phyloP scores from a whole-genome alignment of 2,888 invertebrate species.

The Agrilus cyanescens region DNA sequence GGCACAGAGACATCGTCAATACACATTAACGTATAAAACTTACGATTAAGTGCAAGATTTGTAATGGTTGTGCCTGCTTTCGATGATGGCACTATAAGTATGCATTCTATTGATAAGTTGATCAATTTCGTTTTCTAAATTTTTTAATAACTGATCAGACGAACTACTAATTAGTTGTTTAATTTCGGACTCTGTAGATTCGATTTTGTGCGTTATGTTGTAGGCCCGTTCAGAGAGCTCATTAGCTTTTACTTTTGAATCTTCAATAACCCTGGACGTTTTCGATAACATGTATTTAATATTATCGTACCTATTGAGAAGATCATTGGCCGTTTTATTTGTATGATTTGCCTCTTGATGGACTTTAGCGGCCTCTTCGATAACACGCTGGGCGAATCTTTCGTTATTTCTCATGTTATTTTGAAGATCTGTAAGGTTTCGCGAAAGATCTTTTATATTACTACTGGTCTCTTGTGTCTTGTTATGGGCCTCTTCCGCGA shows the following conservation, averaged over 20 bases:
- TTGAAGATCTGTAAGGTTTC: constrained; percentile 62
- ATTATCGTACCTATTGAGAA: constrained; percentile 58
- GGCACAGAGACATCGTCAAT: no score
- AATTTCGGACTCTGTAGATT: constrained; percentile 29
- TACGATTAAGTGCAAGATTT: constrained; percentile 40
- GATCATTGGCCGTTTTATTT: constrained; percentile 47
- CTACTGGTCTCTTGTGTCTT: constrained; percentile 67
- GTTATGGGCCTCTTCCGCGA: constrained; percentile 50
- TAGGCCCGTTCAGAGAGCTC: constrained; percentile 67
- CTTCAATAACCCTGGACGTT: constrained; percentile 63
- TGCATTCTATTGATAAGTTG: constrained; percentile 51
- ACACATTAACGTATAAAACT: no score
- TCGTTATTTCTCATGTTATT: constrained; percentile 73
- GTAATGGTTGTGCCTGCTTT: constrained; percentile 47
- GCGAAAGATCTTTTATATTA: constrained; percentile 61
- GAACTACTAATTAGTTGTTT: constrained; percentile 24
- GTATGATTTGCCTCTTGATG: constrained; percentile 60
- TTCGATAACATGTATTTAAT: constrained; percentile 60
- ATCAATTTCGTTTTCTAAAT: constrained; percentile 48
- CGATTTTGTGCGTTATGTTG: constrained; percentile 52
- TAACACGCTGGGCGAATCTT: constrained; percentile 69
- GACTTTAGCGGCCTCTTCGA: constrained; percentile 62
- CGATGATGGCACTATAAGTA: constrained; percentile 47
- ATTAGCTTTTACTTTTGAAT: constrained; percentile 68
- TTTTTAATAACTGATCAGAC: constrained; percentile 34